Evolutionary conservation across 2,888 invertebrate species (phyloP).

Genomic region (Hydrotaea cyrtoneurina): DNA sequence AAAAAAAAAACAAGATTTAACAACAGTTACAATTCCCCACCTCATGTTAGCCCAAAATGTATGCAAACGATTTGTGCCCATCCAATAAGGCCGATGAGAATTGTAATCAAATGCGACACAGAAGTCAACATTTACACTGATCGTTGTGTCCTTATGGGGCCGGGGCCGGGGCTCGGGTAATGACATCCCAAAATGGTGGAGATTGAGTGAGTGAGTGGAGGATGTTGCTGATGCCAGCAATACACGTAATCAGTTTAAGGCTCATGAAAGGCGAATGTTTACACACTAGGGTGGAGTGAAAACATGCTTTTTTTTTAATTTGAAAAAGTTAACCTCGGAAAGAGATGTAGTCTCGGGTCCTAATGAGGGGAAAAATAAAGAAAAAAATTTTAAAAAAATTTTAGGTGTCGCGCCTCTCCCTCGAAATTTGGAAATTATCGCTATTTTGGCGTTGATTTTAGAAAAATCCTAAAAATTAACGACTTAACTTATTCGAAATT

Average conservation of each 20-base stretch:
- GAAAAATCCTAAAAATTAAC: no score
- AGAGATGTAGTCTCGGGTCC: no score
- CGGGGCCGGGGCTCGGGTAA: not conserved
- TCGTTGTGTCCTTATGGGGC: not conserved
- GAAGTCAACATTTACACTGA: slow-evolving; percentile 24
- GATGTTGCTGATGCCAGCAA: not conserved
- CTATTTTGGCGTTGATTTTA: no score
- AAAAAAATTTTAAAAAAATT: no score
- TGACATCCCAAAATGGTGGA: no score
- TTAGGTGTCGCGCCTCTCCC: no score
- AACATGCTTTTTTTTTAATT: no score
- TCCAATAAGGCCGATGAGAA: slow-evolving; percentile 18
- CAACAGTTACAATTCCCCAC: not conserved
- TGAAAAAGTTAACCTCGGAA: no score
- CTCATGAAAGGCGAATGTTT: slow-evolving; percentile 23
- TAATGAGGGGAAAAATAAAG: no score
- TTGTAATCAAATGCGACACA: slow-evolving; percentile 47
- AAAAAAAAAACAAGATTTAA: not conserved
- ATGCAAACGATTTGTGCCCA: not conserved
- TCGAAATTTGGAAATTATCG: no score
- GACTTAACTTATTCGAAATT: no score
- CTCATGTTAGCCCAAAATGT: not conserved
- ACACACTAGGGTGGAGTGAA: no score
- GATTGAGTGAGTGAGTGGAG: not conserved
- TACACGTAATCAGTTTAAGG: slow-evolving; percentile 18